A percentile compares a stretch with the other conserved stretches of the same genome.
Evolutionary conservation across 2,888 invertebrate species (phyloP).

Genomic region (Anagyrus pseudococci): DNA sequence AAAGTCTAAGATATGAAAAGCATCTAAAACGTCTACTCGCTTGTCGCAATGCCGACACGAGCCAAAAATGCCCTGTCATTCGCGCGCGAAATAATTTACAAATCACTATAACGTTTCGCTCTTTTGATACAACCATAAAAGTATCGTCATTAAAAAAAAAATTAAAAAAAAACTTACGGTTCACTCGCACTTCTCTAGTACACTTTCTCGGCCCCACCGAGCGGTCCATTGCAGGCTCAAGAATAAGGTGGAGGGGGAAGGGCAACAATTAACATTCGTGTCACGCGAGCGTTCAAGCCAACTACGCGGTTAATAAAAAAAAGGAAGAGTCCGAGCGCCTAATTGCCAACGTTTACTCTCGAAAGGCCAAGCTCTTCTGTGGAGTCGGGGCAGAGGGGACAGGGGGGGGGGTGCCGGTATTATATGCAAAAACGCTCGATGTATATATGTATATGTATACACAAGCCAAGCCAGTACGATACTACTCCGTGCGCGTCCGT

Average conservation of each 20-base stretch:
- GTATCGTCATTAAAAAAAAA: too few species aligned
- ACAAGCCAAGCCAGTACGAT: neutral
- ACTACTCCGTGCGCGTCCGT: neutral
- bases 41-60: constrained; percentile 1
- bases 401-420: constrained; percentile 1
- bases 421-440: constrained; percentile 35
- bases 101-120: constrained; percentile 7
- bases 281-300: constrained; percentile 44
- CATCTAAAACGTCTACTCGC: neutral
- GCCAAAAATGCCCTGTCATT: constrained; percentile 7
- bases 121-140: neutral
- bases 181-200: neutral
- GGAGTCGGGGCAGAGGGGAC: too few species aligned
- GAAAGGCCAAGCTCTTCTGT: constrained; percentile 33
- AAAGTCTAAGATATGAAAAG: neutral
- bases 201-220: neutral
- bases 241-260: neutral
- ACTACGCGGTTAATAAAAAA: constrained; percentile 21
- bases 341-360: constrained; percentile 42
- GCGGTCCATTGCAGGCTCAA: constrained; percentile 35
- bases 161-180: neutral
- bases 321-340: constrained; percentile 24
- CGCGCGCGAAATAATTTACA: constrained; percentile 17
- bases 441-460: neutral
- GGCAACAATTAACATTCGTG: constrained; percentile 45